Evolutionary conservation across 2,888 invertebrate species (phyloP).

Genomic region (Oscheius myriophilus): DNA sequence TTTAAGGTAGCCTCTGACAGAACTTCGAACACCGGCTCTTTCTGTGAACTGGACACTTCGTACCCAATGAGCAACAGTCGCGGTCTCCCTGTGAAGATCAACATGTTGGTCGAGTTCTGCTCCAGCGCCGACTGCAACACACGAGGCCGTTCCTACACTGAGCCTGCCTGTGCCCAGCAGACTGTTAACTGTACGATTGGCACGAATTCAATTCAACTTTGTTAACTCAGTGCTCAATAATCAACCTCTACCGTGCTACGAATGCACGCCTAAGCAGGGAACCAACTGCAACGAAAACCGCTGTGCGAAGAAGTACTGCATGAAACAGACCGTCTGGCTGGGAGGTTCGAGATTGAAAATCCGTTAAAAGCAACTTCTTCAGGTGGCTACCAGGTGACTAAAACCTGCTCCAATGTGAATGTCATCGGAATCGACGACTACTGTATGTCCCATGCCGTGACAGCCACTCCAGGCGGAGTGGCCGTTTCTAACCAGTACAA

Average conservation of each 20-base stretch:
- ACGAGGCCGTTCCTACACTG: conserved; percentile 14
- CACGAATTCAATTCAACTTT: not conserved
- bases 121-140: conserved; percentile 12
- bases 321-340: conserved; percentile 39
- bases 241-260: conserved; percentile 45
- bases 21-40: conserved; percentile 5
- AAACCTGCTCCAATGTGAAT: conserved; percentile 53
- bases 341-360: conserved; percentile 29
- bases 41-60: conserved; percentile 45
- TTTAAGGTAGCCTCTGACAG: conserved; percentile 25
- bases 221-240: conserved; percentile 40
- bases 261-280: conserved; percentile 43
- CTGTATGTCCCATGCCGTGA: conserved; percentile 40
- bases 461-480: conserved; percentile 46
- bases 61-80: conserved; percentile 36
- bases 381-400: conserved; percentile 43
- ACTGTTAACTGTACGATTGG: not conserved
- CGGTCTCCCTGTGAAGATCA: conserved; percentile 33
- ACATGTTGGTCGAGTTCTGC: conserved; percentile 45
- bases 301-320: conserved; percentile 56
- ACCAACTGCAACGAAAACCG: conserved; percentile 47
- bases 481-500: conserved; percentile 37
- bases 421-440: conserved; percentile 45
- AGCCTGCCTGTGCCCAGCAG: conserved; percentile 18
- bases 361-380: not conserved